phyloP scores from a whole-genome alignment of 1,140 invertebrate genomes.

The Sinonovacula constricta region DNA sequence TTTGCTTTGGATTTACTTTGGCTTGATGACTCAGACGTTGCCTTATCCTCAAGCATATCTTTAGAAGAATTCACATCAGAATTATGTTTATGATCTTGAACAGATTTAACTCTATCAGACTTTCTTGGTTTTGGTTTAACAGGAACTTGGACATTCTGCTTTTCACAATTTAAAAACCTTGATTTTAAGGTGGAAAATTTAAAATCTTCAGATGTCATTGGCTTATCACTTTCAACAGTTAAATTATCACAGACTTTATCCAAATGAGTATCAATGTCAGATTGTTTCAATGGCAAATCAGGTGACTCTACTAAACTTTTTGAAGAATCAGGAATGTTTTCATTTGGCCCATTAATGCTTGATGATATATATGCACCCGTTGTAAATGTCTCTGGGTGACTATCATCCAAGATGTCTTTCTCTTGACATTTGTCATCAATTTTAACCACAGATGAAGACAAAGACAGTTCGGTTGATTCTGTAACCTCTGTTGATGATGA shows the following conservation, averaged over 20 bases:
- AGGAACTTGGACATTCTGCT: neutral
- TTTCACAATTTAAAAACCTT: slow-evolving; percentile 4
- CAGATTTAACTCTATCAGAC: neutral
- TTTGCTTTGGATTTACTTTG: neutral
- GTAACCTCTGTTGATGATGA: too few relatives aligned
- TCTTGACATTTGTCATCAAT: too few relatives aligned
- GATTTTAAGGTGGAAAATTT: slow-evolving; percentile 25
- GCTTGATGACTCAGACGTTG: neutral
- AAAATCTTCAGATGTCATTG: slow-evolving; percentile 31
- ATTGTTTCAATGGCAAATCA: neutral
- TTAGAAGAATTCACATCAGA: neutral
- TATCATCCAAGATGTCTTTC: neutral
- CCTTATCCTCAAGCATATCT: neutral
- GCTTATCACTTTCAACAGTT: neutral
- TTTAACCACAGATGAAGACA: neutral
- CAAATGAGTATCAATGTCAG: neutral
- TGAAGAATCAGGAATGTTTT: neutral
- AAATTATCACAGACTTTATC: slow-evolving; percentile 20
- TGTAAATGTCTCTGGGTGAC: neutral
- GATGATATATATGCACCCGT: neutral
- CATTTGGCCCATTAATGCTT: neutral
- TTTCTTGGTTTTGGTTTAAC: slow-evolving; percentile 20
- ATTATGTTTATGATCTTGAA: neutral
- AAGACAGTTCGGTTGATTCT: neutral
- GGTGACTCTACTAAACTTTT: neutral